Evolutionary conservation across 2,888 invertebrate genomes (phyloP), one percentile per base, ranked within the genome.

Genomic region (Notodonta dromedarius): DNA sequence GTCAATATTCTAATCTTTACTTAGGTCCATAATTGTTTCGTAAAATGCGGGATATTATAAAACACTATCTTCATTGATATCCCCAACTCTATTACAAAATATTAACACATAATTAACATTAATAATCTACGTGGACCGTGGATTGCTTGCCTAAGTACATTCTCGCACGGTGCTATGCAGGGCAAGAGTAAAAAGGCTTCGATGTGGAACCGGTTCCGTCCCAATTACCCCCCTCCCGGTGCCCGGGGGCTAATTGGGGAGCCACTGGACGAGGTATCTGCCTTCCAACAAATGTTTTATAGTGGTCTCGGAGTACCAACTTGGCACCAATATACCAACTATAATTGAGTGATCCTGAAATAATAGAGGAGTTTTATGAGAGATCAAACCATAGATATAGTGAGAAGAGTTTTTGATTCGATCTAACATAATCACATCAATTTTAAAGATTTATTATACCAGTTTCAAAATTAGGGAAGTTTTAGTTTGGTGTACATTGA

Each of bases 181-280:
- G 44, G 44, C 44, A 24, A 39, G 67, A 65, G 65, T 67, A 58
- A 63, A 62, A 63, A 60, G 59, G 62, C 59, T 59, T 60, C 39
- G 53, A 48, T 32, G 35, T 39, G 39, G 66, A 85, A 88, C 88
- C 85, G 87, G 88, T 88, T 83, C 67, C 70, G 76, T 73, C 81
- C 87, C 88, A 88, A 88, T 88, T 88, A 87, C 80, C 80, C 74
- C 78, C 65, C 65, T 70, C 66, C 70, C 73, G 40, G 57, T 46
- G 53, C 70, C 72, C 46, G 57, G 53, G 56, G 67, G 74, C 85
- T 87, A 88, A 88, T 87, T 88, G 88, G 81, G 74, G 62, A 72
- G 60, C 72, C 42, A 56, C 40, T 44, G 40, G 7, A 24, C 69
- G 65, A 58, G 66, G 63, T 59, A 55, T 5, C 46, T 53, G 74